A percentile compares a stretch with the other conserved stretches of the same genome.
Evolutionary conservation across 2,797 vertebrate species (phyloP).

Genomic region (Danio kyathit): DNA sequence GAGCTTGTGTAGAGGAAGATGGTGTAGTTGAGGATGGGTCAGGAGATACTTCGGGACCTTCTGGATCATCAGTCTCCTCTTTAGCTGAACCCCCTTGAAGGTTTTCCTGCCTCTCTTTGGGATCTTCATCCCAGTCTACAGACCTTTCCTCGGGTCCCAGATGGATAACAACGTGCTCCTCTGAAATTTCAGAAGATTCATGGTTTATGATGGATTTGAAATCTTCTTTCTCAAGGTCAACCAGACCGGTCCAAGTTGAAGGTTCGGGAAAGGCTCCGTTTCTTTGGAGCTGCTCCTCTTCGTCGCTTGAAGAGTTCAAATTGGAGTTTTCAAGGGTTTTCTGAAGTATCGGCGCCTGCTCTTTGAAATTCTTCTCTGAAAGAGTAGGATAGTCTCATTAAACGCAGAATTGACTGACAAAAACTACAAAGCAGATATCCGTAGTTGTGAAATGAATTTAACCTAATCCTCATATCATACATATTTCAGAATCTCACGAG

Average conservation of each 20-base stretch:
- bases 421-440: slow-evolving; percentile 32
- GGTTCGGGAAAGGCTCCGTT: slow-evolving; percentile 60
- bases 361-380: slow-evolving; percentile 69
- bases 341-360: slow-evolving; percentile 60
- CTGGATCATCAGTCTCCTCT: slow-evolving; percentile 62
- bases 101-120: slow-evolving; percentile 62
- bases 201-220: slow-evolving; percentile 65
- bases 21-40: slow-evolving; percentile 57
- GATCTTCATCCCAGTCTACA: slow-evolving; percentile 55
- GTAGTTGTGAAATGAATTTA: background rate
- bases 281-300: slow-evolving; percentile 58
- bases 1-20: slow-evolving; percentile 68
- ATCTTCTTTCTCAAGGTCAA: slow-evolving; percentile 68
- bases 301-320: slow-evolving; percentile 51
- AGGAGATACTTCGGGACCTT: slow-evolving; percentile 52
- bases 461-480: slow-evolving; percentile 6
- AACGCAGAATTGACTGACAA: background rate
- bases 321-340: slow-evolving; percentile 58
- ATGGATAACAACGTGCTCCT: slow-evolving; percentile 79
- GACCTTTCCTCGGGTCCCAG: slow-evolving; percentile 63
- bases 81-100: slow-evolving; percentile 74
- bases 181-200: slow-evolving; percentile 79
- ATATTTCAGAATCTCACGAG: slow-evolving; percentile 9
- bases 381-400: slow-evolving; percentile 53
- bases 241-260: slow-evolving; percentile 73